Percentiles rank a stretch among this genome's conserved stretches.
These are phyloP conservation scores for Athalia circularis DNA, from an alignment of 2,888 invertebrate genomes.

Conservation along the genomic window DNA sequence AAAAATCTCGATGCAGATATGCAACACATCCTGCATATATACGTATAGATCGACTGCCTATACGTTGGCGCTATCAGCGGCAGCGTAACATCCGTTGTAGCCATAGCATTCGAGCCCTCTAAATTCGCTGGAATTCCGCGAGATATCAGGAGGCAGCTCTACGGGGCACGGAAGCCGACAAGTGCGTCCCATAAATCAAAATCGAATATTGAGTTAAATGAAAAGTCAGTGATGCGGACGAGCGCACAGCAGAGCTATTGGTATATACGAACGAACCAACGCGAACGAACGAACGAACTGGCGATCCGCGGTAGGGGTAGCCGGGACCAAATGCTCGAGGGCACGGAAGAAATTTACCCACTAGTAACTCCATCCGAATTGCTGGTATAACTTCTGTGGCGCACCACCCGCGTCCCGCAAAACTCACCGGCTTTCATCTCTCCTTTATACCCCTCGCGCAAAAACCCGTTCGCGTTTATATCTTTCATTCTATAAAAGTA, in stretches of 20 bases:
- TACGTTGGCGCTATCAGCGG: neutral
- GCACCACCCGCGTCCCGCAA: too few species aligned
- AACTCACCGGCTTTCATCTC: too few species aligned
- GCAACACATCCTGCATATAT: too few species aligned
- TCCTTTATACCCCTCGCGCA: too few species aligned
- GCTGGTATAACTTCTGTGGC: neutral
- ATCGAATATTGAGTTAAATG: constrained; percentile 65
- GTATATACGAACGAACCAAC: too few species aligned
- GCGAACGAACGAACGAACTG: constrained; percentile 13
- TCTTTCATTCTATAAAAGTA: too few species aligned
- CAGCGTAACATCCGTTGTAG: neutral
- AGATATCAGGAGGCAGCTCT: constrained; percentile 29
- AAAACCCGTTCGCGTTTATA: too few species aligned
- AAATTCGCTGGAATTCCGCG: constrained; percentile 28
- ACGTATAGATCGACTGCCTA: neutral
- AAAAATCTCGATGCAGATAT: too few species aligned
- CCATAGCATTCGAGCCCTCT: constrained; percentile 26
- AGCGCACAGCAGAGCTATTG: constrained; percentile 48
- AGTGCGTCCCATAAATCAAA: constrained; percentile 60
- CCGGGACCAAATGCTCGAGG: constrained; percentile 38
- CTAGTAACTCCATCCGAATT: constrained; percentile 3
- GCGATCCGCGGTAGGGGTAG: neutral
- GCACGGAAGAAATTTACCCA: constrained; percentile 35
- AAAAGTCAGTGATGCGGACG: constrained; percentile 63
- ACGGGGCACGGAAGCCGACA: constrained; percentile 41